Evolutionary conservation across 2,888 invertebrate species (phyloP), one percentile per base, ranked within the genome.

Genomic region (Luffia ferchaultella): DNA sequence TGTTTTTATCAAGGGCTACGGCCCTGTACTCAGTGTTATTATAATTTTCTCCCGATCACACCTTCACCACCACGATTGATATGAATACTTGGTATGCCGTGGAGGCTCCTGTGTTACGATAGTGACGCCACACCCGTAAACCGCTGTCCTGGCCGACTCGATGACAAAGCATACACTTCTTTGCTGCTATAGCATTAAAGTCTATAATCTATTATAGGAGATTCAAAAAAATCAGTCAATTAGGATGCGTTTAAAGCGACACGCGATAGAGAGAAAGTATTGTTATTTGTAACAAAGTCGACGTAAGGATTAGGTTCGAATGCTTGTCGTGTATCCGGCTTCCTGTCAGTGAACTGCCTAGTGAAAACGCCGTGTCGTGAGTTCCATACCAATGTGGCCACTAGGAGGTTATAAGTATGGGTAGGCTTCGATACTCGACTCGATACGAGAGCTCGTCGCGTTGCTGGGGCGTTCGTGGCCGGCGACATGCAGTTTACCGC

Each of bases 1-100:
- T n/a, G n/a, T n/a, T n/a, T n/a, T n/a, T n/a, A n/a, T n/a, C n/a
- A n/a, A n/a, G n/a, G n/a, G n/a, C n/a, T 70, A 48, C 71, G 54
- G 53, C 61, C 57, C 79, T 73, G 75, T 48, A 16, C 2, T 7
- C 18, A 30, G 30, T 3, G 5, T 12, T 30, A 67, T 63, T 74
- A 76, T 72, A 75, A 73, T 80, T 80, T 82, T 80, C 82, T 71
- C 79, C 67, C 65, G 70, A 76, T 82, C 82, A 82, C 80, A 76
- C 75, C 68, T 62, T 48, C 12, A 42, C 16, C 40, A 5, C 40
- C 41, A 16, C 16, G n/a, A 3, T 30, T 3, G 30, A 30, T 63
- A 60, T 60, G 57, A 68, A 65, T 57, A 60, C 72, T 82, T 74
- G 57, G 68, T 74, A 82, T 82, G 76, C 76, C 75, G 64, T 57